phyloP scores from a whole-genome alignment of 1,140 invertebrate genomes.

The Drosophila paulistorum region DNA sequence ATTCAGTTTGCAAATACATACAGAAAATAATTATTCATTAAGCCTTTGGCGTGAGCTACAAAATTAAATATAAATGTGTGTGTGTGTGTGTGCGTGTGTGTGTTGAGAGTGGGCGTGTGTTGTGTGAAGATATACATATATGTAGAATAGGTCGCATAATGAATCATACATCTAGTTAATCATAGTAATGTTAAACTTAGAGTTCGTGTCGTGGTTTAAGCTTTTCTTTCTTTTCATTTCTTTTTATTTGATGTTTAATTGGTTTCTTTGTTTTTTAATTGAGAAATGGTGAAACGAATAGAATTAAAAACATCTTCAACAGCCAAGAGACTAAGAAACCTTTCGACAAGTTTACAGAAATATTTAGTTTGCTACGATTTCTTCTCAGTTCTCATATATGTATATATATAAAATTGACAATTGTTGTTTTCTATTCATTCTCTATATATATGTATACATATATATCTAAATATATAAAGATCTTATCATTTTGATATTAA shows the following conservation, averaged over 20 bases:
- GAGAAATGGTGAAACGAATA: neutral
- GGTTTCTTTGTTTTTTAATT: conserved; percentile 12
- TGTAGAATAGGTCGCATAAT: conserved; percentile 27
- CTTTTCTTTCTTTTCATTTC: neutral
- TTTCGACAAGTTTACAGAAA: conserved; percentile 18
- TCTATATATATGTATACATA: conserved; percentile 1
- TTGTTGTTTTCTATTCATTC: neutral
- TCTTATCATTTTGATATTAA: conserved; percentile 13
- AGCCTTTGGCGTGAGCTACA: conserved; percentile 66
- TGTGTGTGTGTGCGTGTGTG: neutral
- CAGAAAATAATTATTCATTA: neutral
- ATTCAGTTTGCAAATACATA: too few relatives aligned
- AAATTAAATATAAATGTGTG: conserved; percentile 26
- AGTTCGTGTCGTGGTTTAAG: conserved; percentile 49
- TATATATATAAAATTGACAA: conserved; percentile 18
- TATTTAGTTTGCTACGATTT: conserved; percentile 10
- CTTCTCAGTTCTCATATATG: conserved; percentile 1
- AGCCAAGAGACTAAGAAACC: conserved; percentile 10
- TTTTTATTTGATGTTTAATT: conserved; percentile 28
- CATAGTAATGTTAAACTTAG: conserved; percentile 58
- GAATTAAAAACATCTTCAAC: conserved; percentile 8
- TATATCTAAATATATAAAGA: neutral
- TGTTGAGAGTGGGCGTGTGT: neutral
- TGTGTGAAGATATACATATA: conserved; percentile 41
- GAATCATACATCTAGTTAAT: conserved; percentile 44